Percentiles rank a stretch among this genome's conserved stretches.
phyloP scores from a whole-genome alignment of 37 sponge, comb jelly and placozoan species.

The Eunapius fragilis region DNA sequence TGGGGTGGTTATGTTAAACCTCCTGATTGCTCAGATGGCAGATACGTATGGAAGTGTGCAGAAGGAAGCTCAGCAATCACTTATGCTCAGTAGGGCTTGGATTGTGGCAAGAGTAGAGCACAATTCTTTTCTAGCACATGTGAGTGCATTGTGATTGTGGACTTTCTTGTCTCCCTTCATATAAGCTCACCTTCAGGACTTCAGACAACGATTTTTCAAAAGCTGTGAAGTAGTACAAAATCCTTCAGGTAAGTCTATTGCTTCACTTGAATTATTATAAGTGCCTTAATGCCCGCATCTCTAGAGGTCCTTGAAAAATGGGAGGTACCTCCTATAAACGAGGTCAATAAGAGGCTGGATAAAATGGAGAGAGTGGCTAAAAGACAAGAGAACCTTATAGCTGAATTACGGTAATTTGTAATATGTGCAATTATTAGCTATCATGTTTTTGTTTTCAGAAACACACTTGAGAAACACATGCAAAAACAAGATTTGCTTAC shows the following conservation, averaged over 20 bases:
- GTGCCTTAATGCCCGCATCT: background rate
- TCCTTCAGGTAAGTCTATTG: constrained; percentile 24
- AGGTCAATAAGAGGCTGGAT: constrained; percentile 49
- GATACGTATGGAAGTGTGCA: constrained; percentile 79
- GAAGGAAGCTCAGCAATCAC: constrained; percentile 76
- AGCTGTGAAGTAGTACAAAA: constrained; percentile 38
- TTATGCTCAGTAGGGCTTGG: constrained; percentile 66
- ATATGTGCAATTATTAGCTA: background rate
- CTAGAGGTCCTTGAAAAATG: constrained; percentile 57
- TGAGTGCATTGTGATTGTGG: constrained; percentile 2
- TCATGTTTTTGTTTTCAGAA: background rate
- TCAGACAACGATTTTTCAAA: constrained; percentile 12
- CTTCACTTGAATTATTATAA: background rate
- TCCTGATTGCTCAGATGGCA: constrained; percentile 78
- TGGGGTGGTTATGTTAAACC: constrained; percentile 71
- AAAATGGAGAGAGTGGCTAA: constrained; percentile 15
- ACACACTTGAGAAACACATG: no score
- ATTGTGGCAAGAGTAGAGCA: constrained; percentile 77
- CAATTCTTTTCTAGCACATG: constrained; percentile 54
- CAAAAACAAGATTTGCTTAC: background rate
- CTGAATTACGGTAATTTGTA: background rate
- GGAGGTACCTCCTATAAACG: constrained; percentile 76
- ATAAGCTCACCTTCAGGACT: constrained; percentile 9
- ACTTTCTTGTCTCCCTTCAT: background rate
- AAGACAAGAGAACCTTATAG: constrained; percentile 19